Base-by-base conservation (phyloP, 2,797 vertebrate species). In the Gymnothorax javanicus region DNA sequence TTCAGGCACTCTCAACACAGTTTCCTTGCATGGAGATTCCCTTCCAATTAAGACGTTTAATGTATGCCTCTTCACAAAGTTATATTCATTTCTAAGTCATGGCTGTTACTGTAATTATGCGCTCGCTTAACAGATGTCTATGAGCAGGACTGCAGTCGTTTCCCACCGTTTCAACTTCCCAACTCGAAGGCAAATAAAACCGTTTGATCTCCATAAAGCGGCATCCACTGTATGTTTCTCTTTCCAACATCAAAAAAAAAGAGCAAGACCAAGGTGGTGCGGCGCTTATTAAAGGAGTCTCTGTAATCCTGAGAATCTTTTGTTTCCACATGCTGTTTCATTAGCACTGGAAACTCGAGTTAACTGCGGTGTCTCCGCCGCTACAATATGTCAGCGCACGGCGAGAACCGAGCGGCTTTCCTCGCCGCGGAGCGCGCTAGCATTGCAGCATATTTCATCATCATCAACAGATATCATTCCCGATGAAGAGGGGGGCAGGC, bases 1-100 rank as follows among this genome's bases (percentile, higher is more conserved):
- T 91, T 94, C 92, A 92, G 92, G 95, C 91, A 95, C 90, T 92
- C 91, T 95, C 95, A 95, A 93, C 95, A 92, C 12, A 91, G 94
- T 91, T 90, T 93, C 95, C 95, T 96, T 95, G 33, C 13, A 20
- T 4, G 13, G 73, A 50, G 73, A 17, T 50, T 4, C 73, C 33
- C 13, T 50, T 50, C 73, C 13, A 43, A 77, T 50, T 25, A 73
- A 77, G 73, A 17, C 33, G 50, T 52, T 77, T 77, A 50, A 52
- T 7, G 15, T 7, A 77, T 7, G 73, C 73, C 33, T 77, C 73
- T 43, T 52, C 73, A 20, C 73, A 52, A 4, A 23, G 15, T 75
- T 33, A 43, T 75, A 52, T 17, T 77, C 52, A 7, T 77, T 77
- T 77, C 20, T 2, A 77, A 77, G 23, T 50, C 33, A 77, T 77